A percentile compares a stretch with the other conserved stretches of the same genome.
These are phyloP conservation scores for Theocolax elegans DNA, from an alignment of 1,140 invertebrate species.

Conservation along the genomic window DNA sequence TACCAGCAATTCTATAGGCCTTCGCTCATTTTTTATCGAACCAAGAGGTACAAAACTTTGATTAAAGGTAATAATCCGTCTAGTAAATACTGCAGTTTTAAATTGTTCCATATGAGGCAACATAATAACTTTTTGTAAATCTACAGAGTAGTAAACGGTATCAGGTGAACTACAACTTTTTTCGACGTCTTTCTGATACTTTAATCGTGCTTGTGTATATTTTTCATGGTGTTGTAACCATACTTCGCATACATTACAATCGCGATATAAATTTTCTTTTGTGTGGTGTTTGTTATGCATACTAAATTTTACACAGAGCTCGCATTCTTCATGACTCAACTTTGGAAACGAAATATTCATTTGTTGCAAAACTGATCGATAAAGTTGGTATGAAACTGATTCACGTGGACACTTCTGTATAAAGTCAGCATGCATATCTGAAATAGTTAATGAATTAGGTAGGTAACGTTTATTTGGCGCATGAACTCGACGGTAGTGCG, in stretches of 20 bases:
- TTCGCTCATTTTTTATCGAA: background rate
- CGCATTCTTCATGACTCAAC: conserved; percentile 50
- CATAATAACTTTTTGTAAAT: conserved; percentile 53
- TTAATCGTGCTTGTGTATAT: background rate
- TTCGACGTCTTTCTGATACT: background rate
- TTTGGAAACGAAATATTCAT: conserved; percentile 48
- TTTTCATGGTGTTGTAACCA: background rate
- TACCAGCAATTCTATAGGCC: no score
- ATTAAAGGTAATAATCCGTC: background rate
- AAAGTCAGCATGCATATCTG: conserved; percentile 48
- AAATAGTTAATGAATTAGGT: conserved; percentile 46
- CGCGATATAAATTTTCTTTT: background rate
- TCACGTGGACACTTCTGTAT: conserved; percentile 29
- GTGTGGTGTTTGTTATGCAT: conserved; percentile 26
- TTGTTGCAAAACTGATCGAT: conserved; percentile 27
- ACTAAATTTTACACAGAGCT: conserved; percentile 43
- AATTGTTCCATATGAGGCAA: conserved; percentile 48
- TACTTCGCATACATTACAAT: background rate
- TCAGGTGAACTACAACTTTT: background rate
- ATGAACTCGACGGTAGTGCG: conserved; percentile 44
- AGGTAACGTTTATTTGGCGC: conserved; percentile 48
- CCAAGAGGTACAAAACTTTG: conserved; percentile 8
- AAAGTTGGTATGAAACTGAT: background rate
- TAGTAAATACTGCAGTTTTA: conserved; percentile 38
- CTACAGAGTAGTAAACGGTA: background rate